These are phyloP conservation scores for Nanorana parkeri DNA, from an alignment of 2,113 vertebrate species.

Conservation along the genomic window DNA sequence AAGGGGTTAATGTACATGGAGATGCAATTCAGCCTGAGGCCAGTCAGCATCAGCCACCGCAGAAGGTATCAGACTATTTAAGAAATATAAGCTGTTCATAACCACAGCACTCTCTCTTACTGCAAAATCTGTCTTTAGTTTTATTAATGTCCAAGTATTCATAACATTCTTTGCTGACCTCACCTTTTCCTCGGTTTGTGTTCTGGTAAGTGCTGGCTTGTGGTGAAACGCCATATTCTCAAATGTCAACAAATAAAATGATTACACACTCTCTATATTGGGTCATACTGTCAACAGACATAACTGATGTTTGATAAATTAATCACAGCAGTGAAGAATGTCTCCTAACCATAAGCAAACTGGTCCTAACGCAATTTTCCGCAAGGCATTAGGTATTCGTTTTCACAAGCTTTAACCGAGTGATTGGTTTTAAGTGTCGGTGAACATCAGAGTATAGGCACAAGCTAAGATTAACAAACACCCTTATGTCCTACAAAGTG, in stretches of 20 bases:
- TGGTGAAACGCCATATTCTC: not conserved
- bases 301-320: slow-evolving; percentile 12
- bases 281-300: slow-evolving; percentile 25
- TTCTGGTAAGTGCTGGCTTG: slow-evolving; percentile 31
- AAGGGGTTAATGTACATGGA: not conserved
- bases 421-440: slow-evolving; percentile 34
- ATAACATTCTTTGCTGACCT: slow-evolving; percentile 18
- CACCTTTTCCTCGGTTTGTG: slow-evolving; percentile 7
- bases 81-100: slow-evolving; percentile 1
- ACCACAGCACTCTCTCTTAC: not conserved
- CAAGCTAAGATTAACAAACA: slow-evolving; percentile 7
- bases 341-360: slow-evolving; percentile 6
- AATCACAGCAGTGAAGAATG: slow-evolving; percentile 9
- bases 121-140: not conserved
- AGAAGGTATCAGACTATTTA: not conserved
- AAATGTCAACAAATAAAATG: slow-evolving; percentile 18
- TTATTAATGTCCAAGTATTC: not conserved
- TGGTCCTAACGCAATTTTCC: slow-evolving; percentile 21
- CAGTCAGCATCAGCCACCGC: not conserved
- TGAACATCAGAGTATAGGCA: slow-evolving; percentile 4
- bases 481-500: not conserved
- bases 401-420: slow-evolving; percentile 31
- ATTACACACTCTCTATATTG: not conserved
- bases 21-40: not conserved
- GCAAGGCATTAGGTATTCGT: slow-evolving; percentile 25